Percentiles rank a stretch among this genome's conserved stretches.
phyloP scores from a whole-genome alignment of 2,888 invertebrate genomes.

The Ariolimax columbianus region DNA sequence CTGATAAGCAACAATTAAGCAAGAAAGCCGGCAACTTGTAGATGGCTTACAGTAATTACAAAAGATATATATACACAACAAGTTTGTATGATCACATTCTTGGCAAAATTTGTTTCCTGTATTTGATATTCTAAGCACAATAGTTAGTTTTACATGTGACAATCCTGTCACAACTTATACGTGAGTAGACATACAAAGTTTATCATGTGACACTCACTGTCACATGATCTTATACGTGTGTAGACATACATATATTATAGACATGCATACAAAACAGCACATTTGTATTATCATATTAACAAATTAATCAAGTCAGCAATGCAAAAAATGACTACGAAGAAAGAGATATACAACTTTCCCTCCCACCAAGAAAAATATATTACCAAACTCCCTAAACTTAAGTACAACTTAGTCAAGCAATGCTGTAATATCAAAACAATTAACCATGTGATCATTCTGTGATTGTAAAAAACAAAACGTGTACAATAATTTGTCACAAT shows the following conservation, averaged over 20 bases:
- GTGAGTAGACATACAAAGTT: background rate
- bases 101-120: background rate
- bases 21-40: too few species aligned
- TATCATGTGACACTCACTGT: background rate
- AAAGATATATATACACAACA: background rate
- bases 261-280: background rate
- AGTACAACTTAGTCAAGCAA: background rate
- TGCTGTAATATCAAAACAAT: background rate
- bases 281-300: background rate
- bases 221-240: background rate
- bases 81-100: background rate
- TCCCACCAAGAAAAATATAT: background rate
- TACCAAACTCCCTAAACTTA: background rate
- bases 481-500: too few species aligned
- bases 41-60: background rate
- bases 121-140: conserved; percentile 8
- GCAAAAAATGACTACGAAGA: background rate
- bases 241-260: background rate
- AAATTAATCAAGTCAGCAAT: background rate
- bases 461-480: background rate
- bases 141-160: too few species aligned
- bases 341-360: background rate
- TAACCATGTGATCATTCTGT: background rate
- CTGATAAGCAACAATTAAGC: too few species aligned
- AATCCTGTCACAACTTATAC: too few species aligned